Conservation (phyloP, 2,113 vertebrate genomes). For the Lipophrys pholis region DNA sequence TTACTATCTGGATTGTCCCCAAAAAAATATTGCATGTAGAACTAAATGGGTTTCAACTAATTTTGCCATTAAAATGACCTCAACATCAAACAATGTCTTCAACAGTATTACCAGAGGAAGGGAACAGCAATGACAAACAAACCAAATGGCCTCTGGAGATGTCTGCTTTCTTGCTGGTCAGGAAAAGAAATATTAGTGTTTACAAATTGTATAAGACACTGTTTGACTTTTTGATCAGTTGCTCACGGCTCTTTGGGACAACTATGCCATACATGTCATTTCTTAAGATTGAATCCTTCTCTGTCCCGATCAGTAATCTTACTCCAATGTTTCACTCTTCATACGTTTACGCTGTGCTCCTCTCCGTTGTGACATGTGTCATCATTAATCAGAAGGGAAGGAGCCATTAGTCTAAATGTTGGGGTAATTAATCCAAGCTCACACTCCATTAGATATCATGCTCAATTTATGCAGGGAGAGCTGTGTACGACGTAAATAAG, state of each 20-base stretch:
- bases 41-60: too few relatives aligned
- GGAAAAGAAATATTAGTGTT: too few relatives aligned
- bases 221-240: too few relatives aligned
- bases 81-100: neutral
- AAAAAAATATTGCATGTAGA: too few relatives aligned
- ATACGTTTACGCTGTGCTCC: slow-evolving; percentile 42
- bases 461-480: slow-evolving; percentile 62
- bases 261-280: neutral
- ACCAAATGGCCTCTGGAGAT: too few relatives aligned
- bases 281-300: neutral
- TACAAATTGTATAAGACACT: too few relatives aligned
- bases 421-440: slow-evolving; percentile 71
- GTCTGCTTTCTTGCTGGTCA: too few relatives aligned
- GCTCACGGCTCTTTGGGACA: too few relatives aligned
- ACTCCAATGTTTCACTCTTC: slow-evolving; percentile 25
- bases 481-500: slow-evolving; percentile 68
- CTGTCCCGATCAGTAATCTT: neutral
- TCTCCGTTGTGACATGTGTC: slow-evolving; percentile 58
- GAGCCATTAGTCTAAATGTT: slow-evolving; percentile 66
- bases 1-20: too few relatives aligned
- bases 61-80: neutral
- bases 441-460: slow-evolving; percentile 71
- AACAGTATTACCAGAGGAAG: neutral
- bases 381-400: slow-evolving; percentile 73
- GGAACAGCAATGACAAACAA: too few relatives aligned